Evolutionary conservation across 2,888 invertebrate genomes (phyloP), one percentile per base, ranked within the genome.

Genomic region (Xestia ashworthii): DNA sequence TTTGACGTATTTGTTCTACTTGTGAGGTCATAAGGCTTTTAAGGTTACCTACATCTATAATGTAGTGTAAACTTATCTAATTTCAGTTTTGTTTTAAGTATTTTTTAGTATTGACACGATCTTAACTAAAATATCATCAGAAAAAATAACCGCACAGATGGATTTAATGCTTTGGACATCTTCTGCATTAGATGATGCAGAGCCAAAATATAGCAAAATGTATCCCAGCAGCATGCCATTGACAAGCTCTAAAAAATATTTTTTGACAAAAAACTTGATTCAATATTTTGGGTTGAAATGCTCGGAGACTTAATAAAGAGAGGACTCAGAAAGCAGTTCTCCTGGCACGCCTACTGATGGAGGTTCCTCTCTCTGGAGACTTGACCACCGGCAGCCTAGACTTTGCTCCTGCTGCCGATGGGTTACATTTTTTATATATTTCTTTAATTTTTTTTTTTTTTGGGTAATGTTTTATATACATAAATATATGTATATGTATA

Each of bases 1-100:
- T 72, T 70, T 8, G 19, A 53, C 38, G 16, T 8, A 55, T 19
- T 46, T n/a, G 65, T 72, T 62, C 19, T 71, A 68, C 50, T 12
- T 19, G 5, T 9, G 16, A 12, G 5, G 22, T 48, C 44, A 41
- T 48, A 5, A 11, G 3, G 11, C n/a, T n/a, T n/a, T n/a, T 12
- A 41, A 25, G 8, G 41, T 60, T 1, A 11, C 5, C 3, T 6
- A 44, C 6, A 50, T 44, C 0, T 48, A 44, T 16, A n/a, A 41
- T 62, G 19, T 50, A 19, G n/a, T 50, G 48, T 22, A 5, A 48
- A 50, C 0, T n/a, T 9, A 48, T 41, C 38, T n/a, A 8, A 8
- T 38, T 38, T 3, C 4, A 8, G 16, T 48, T 16, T 32, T 46
- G 46, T 8, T 3, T 32, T 8, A 32, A 60, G 32, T 60, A 0